Conservation (phyloP, 2,113 vertebrate genomes). For the Pedionomus torquatus region DNA sequence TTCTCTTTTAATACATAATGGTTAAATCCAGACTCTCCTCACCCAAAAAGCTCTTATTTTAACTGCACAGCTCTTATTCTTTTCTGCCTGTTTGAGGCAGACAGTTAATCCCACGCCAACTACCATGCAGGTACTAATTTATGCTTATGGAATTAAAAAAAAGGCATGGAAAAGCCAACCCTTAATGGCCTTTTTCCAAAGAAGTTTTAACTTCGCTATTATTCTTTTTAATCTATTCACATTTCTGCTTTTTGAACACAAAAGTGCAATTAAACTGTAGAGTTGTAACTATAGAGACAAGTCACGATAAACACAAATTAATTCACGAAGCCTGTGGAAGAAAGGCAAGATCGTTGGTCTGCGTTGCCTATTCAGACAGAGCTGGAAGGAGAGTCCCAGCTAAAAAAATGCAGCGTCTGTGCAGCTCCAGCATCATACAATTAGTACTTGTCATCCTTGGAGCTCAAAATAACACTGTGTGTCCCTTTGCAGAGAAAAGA, state of each 20-base stretch:
- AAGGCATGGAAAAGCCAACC: neutral
- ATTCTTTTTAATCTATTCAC: neutral
- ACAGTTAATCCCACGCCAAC: neutral
- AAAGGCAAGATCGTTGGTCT: neutral
- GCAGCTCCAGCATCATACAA: slow-evolving; percentile 38
- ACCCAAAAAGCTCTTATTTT: neutral
- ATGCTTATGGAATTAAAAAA: neutral
- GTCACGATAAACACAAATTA: slow-evolving; percentile 23
- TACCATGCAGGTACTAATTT: neutral
- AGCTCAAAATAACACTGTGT: slow-evolving; percentile 31
- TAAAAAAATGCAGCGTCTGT: slow-evolving; percentile 44
- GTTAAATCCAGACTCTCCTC: neutral
- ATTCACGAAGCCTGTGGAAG: neutral
- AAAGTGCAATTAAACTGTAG: neutral
- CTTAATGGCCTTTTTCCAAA: neutral
- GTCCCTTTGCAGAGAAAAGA: neutral
- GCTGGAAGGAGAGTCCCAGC: slow-evolving; percentile 23
- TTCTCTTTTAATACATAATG: neutral
- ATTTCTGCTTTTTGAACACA: slow-evolving; percentile 17
- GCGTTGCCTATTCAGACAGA: slow-evolving; percentile 12
- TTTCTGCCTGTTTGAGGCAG: neutral
- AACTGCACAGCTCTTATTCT: neutral
- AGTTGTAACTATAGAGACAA: slow-evolving; percentile 57
- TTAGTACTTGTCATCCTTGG: slow-evolving; percentile 41
- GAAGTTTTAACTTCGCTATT: neutral